Base-by-base conservation (phyloP, 2,113 vertebrate genomes). In the Rissa tridactyla region DNA sequence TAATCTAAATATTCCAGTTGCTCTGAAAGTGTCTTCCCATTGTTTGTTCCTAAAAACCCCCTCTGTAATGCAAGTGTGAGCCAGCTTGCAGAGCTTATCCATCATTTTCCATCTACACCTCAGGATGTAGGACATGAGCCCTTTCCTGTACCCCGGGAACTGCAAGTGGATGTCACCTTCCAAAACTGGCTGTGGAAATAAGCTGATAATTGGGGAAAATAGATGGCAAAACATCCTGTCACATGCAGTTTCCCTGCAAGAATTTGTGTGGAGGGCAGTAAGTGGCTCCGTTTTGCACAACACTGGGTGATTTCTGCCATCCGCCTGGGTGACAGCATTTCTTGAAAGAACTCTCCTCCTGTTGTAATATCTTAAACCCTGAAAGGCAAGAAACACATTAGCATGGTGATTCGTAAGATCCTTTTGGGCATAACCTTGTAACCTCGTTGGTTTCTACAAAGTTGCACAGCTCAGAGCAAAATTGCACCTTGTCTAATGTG, bases 81-180 rank as follows among this genome's bases (percentile, higher is more conserved):
- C 21, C 69, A 71, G 32, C 34, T 42, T 34, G 6, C 42, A 46
- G 66, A 36, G 15, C 36, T 32, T 12, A 17, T 3, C 40, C 27
- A 5, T n/a, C 34, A 1, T 6, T 20, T 52, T 26, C 27, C 34
- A 16, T 2, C 38, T 29, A 14, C 70, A 10, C 0, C 0, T 23
- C 46, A 2, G 27, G 47, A 36, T 91, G 21, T 5, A 12, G 51
- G 73, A 29, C 3, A 54, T 0, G 1, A 78, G 17, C 13, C 20
- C 61, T 64, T 71, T 64, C 13, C 65, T 51, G 20, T 9, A 51
- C 13, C 27, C 42, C 61, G 60, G 57, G 20, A 84, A 2, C 42
- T n/a, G 52, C 38, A 40, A 16, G 52, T 27, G 34, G 49, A 27
- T 40, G 21, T 40, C 40, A 8, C 34, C 15, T 83, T 77, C 49